Evolutionary conservation across 2,888 invertebrate species (phyloP).

Genomic region (Ligdia adustata): DNA sequence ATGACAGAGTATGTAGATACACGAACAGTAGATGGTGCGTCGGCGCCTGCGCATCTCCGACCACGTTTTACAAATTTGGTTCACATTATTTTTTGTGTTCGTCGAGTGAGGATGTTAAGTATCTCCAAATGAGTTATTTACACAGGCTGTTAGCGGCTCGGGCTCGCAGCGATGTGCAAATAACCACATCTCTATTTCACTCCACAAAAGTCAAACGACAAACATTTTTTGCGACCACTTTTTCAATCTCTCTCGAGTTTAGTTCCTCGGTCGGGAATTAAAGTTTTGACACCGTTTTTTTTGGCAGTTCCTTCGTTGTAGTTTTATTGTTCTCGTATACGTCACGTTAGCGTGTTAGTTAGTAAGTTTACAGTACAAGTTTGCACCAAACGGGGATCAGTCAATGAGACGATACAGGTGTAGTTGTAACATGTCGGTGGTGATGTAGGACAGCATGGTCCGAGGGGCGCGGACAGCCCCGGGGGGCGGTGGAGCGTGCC

Average conservation of each 20-base stretch:
- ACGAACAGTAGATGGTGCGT: no score
- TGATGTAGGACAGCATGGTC: not conserved
- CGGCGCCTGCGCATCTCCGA: not conserved
- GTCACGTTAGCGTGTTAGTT: no score
- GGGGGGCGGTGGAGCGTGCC: conserved; percentile 11
- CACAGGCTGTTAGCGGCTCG: conserved; percentile 63
- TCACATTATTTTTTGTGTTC: conserved; percentile 63
- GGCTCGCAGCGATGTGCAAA: conserved; percentile 49
- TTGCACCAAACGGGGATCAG: no score
- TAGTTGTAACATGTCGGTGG: no score
- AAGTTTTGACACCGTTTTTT: conserved; percentile 7
- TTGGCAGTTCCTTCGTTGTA: not conserved
- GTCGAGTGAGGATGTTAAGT: conserved; percentile 72
- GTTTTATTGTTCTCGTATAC: no score
- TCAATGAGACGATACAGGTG: no score
- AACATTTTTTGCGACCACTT: conserved; percentile 10
- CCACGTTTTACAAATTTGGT: conserved; percentile 62
- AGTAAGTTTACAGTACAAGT: no score
- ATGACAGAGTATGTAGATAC: no score
- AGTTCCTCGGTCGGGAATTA: not conserved
- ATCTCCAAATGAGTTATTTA: conserved; percentile 75
- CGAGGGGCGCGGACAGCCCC: not conserved
- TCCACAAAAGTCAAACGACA: conserved; percentile 11
- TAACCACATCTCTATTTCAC: conserved; percentile 33
- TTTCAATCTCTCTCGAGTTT: conserved; percentile 5